Base-by-base conservation (phyloP, 2,797 vertebrate genomes). In the Neomorphus geoffroyi region DNA sequence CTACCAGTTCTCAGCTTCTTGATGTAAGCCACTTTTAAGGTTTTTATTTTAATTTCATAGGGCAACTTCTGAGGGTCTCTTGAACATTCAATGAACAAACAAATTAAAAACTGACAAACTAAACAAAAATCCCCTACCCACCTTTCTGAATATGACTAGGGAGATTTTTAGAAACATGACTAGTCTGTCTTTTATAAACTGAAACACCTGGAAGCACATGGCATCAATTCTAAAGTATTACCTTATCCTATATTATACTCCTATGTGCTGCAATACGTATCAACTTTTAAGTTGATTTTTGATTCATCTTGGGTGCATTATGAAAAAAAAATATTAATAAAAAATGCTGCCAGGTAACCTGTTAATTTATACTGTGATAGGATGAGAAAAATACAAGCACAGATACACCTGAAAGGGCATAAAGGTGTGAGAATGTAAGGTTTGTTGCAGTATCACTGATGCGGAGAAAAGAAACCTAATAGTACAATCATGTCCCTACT, bases 401-500 rank as follows among this genome's bases (percentile, higher is more conserved):
- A 61, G 23, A 18, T 32, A 72, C 37, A 73, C 9, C 0, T 66
- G 33, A 73, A 72, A 88, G 12, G 4, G 4, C 1, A 2, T 75
- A 90, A 87, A 82, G 2, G 23, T 23, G 9, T 21, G 16, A 67
- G 16, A 86, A 64, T 30, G 3, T 60, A 35, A 67, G 6, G 7
- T n/a, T 81, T 57, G 21, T 27, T 84, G 50, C 23, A 81, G 56
- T 37, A 75, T 45, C 58, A 45, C 7, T 57, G 19, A 4, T 32
- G 46, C 0, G 0, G 30, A 33, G 54, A 65, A 93, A 82, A 80
- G 14, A 50, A 46, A 32, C 5, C 41, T 73, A 88, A 27, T 6
- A 1, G 0, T 2, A 10, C 14, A 30, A 18, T 28, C 17, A 3
- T 33, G 23, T 50, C n/a, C 10, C 32, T 65, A 11, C 19, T 64